A percentile compares a stretch with the other conserved stretches of the same genome.
Conservation (phyloP, 2,797 vertebrate genomes). For the Columba guinea region DNA sequence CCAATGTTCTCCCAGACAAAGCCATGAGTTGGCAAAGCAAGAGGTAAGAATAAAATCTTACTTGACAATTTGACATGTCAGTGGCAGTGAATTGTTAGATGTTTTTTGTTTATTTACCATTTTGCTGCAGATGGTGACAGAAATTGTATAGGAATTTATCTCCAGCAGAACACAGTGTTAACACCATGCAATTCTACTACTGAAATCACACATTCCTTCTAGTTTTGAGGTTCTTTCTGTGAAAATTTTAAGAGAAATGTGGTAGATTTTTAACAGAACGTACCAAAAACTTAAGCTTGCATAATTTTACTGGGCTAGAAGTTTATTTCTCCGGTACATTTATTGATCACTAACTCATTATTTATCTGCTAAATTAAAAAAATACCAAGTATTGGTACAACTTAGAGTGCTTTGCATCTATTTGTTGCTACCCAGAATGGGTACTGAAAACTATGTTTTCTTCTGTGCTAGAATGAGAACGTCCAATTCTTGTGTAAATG, state of each 20-base stretch:
- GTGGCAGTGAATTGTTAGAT: background rate
- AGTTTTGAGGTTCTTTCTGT: background rate
- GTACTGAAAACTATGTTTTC: background rate
- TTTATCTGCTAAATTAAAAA: background rate
- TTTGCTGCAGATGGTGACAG: background rate
- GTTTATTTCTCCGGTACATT: background rate
- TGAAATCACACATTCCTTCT: background rate
- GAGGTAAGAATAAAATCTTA: constrained; percentile 82
- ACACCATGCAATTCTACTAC: background rate
- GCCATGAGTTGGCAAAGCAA: constrained; percentile 86
- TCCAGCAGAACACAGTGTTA: background rate
- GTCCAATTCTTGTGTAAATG: background rate
- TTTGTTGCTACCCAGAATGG: background rate
- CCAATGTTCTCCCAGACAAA: constrained; percentile 80
- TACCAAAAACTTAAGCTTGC: background rate
- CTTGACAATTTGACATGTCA: background rate
- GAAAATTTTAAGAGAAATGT: background rate
- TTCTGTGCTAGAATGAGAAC: background rate
- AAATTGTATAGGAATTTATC: background rate
- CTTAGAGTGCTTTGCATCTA: background rate
- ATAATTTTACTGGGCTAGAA: background rate
- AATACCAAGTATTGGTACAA: background rate
- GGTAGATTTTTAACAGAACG: background rate
- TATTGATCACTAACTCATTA: background rate
- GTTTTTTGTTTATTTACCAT: background rate